Evolutionary conservation across 2,888 invertebrate species (phyloP).

Genomic region (Rhodophaea formosa): DNA sequence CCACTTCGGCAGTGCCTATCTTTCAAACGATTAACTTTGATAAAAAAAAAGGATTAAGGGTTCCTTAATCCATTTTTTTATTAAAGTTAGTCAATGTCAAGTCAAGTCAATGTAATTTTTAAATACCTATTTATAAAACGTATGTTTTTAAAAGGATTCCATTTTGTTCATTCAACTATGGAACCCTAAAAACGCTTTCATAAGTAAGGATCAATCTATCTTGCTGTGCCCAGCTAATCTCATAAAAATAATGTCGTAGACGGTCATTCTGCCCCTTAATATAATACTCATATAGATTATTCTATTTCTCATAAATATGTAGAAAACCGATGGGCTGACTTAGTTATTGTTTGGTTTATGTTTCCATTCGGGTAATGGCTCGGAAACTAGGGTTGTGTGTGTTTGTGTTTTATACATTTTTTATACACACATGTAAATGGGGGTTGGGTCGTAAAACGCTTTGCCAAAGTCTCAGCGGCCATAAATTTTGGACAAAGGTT

Average conservation of each 20-base stretch:
- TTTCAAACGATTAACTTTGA: no score
- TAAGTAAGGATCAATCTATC: no score
- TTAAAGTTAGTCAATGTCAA: no score
- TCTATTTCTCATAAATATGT: constrained; percentile 14
- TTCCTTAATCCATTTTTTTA: no score
- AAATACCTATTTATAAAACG: no score
- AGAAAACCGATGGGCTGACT: constrained; percentile 29
- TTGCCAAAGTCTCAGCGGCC: background rate
- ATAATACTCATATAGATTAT: constrained; percentile 17
- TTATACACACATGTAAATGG: constrained; percentile 16
- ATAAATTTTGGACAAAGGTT: constrained; percentile 11
- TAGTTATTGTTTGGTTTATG: constrained; percentile 52
- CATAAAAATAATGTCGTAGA: background rate
- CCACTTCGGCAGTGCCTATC: no score
- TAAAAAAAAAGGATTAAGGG: no score
- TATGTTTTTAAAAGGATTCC: no score
- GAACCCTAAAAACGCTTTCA: no score
- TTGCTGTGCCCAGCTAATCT: background rate
- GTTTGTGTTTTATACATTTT: constrained; percentile 21
- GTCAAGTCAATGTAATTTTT: no score
- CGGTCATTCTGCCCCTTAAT: background rate
- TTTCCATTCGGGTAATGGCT: constrained; percentile 47
- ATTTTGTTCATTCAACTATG: no score
- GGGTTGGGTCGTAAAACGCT: constrained; percentile 14
- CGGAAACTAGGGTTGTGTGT: constrained; percentile 39